Evolutionary conservation across 2,797 vertebrate species (phyloP).

Genomic region (Neomorphus geoffroyi): DNA sequence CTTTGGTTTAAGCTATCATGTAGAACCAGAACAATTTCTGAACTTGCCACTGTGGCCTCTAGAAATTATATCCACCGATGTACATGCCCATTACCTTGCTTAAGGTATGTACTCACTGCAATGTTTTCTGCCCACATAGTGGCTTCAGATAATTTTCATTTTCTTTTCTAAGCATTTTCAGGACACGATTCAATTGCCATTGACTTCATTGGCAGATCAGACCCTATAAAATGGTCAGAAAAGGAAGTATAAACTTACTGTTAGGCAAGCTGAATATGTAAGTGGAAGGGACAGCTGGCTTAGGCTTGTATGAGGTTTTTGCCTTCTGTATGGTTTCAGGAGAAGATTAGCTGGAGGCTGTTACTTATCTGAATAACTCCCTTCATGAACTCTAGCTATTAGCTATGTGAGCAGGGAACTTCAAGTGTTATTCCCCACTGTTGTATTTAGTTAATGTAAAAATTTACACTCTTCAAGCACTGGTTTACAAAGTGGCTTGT

Average conservation of each 20-base stretch:
- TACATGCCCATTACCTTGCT: neutral
- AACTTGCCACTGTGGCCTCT: neutral
- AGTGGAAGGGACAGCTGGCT: conserved; percentile 1
- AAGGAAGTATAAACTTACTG: conserved; percentile 10
- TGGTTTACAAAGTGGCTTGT: neutral
- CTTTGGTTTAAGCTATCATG: neutral
- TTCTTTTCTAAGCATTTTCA: neutral
- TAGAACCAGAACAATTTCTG: neutral
- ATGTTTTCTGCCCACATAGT: neutral
- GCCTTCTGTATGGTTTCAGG: conserved; percentile 1
- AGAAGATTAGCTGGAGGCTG: conserved; percentile 33
- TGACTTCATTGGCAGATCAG: neutral
- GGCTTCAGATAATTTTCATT: neutral
- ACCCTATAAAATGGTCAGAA: neutral
- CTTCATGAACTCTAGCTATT: neutral
- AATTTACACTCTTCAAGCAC: neutral
- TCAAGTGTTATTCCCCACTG: neutral
- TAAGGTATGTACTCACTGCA: neutral
- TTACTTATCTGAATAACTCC: conserved; percentile 12
- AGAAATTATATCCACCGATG: neutral
- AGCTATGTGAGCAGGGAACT: neutral
- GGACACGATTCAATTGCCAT: neutral
- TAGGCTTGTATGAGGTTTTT: neutral
- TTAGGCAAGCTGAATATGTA: neutral
- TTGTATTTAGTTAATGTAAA: neutral